Conservation (phyloP, 1,140 invertebrate species). For the Brachionus manjavacas region DNA sequence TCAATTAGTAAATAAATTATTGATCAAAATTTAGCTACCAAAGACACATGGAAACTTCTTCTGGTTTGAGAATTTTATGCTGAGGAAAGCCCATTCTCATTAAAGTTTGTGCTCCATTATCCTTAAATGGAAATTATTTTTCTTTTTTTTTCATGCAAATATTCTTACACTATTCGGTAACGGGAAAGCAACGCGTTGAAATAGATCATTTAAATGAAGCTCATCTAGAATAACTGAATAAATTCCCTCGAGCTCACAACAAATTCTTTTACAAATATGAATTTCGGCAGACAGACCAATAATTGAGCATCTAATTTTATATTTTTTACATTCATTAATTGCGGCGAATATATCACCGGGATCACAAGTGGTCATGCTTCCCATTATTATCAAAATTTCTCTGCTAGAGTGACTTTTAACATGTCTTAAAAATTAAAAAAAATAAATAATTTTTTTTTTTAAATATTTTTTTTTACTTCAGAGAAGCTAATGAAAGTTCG, state of each 20-base stretch:
- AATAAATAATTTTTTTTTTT: no score
- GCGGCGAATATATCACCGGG: slow-evolving; percentile 83
- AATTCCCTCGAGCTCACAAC: slow-evolving; percentile 72
- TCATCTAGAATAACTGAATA: slow-evolving; percentile 87
- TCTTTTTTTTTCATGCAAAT: not conserved
- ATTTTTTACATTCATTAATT: slow-evolving; percentile 67
- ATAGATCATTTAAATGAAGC: slow-evolving; percentile 74
- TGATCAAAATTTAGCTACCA: slow-evolving; percentile 63
- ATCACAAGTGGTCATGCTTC: slow-evolving; percentile 91
- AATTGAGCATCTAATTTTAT: slow-evolving; percentile 77
- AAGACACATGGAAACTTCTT: slow-evolving; percentile 65
- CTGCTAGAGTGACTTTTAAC: slow-evolving; percentile 86
- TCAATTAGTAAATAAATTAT: not conserved
- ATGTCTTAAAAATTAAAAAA: slow-evolving; percentile 64
- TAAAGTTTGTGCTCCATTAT: slow-evolving; percentile 18
- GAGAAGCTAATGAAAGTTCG: slow-evolving; percentile 74
- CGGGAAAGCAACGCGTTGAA: slow-evolving; percentile 71
- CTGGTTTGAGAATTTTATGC: slow-evolving; percentile 54
- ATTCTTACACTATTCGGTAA: slow-evolving; percentile 61
- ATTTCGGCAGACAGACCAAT: slow-evolving; percentile 93
- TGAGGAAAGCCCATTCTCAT: slow-evolving; percentile 57
- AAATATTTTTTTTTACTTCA: slow-evolving; percentile 62
- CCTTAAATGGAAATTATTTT: not conserved
- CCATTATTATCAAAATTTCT: slow-evolving; percentile 78
- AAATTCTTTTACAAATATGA: slow-evolving; percentile 75